These are phyloP conservation scores for Nerophis ophidion DNA, from an alignment of 2,113 vertebrate genomes.

Conservation along the genomic window DNA sequence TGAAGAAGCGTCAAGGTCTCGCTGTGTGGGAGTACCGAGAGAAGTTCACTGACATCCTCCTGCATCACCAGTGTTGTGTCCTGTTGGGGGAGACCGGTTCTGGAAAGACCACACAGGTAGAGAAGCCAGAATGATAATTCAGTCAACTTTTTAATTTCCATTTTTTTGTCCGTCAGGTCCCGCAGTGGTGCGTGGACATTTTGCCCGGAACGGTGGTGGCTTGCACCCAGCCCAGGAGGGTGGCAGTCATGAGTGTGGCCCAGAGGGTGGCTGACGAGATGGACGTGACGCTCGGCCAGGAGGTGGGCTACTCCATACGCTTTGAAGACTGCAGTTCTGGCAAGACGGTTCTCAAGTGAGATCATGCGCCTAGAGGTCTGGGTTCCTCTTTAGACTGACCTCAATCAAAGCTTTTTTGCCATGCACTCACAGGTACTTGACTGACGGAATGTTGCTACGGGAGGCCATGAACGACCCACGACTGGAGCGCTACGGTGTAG, in stretches of 20 bases:
- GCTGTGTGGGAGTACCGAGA: constrained; percentile 99
- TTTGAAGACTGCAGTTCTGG: constrained; percentile 98
- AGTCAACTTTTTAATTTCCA: background rate
- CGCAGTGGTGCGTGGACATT: constrained; percentile 96
- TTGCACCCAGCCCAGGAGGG: constrained; percentile 91
- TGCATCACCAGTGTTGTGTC: constrained; percentile 90
- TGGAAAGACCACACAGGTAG: constrained; percentile 97
- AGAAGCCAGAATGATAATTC: background rate
- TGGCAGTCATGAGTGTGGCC: constrained; percentile 95
- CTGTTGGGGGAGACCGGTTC: constrained; percentile 97
- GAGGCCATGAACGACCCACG: constrained; percentile 98
- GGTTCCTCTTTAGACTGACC: background rate
- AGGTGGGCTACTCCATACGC: constrained; percentile 94
- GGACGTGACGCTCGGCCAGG: constrained; percentile 96
- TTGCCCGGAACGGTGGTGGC: constrained; percentile 91
- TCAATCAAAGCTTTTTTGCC: background rate
- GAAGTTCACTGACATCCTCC: constrained; percentile 89
- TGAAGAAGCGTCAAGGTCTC: constrained; percentile 91
- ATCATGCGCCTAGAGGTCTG: background rate
- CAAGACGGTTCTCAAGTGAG: constrained; percentile 92
- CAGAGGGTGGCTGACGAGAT: constrained; percentile 96
- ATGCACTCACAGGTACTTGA: constrained; percentile 85
- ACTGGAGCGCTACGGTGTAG: constrained; percentile 92
- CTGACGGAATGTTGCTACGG: constrained; percentile 95
- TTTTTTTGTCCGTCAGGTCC: constrained; percentile 73